Percentiles rank a stretch among this genome's conserved stretches.
Evolutionary conservation across 53 echinoderm and acorn worm genomes (phyloP).

Genomic region (Stichopus horrens): DNA sequence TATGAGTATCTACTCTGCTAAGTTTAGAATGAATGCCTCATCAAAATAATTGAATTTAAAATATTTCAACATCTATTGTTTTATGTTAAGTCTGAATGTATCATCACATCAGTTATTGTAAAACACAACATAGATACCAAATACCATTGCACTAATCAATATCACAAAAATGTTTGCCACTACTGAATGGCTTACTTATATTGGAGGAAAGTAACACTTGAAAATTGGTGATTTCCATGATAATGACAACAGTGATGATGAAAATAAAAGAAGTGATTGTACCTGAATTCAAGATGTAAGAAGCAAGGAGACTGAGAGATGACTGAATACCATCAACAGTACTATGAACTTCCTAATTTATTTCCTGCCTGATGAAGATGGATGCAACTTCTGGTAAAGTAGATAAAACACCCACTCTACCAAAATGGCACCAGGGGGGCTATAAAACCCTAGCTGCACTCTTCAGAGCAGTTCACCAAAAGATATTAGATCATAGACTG

Average conservation of each 20-base stretch:
- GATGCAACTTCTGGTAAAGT: background rate
- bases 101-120: too few species aligned
- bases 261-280: background rate
- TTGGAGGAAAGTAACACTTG: too few species aligned
- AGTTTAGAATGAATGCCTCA: too few species aligned
- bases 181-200: too few species aligned
- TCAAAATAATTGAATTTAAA: too few species aligned
- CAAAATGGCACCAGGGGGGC: slow-evolving; percentile 24
- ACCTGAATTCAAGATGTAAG: background rate
- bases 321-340: slow-evolving; percentile 24
- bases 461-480: background rate
- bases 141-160: too few species aligned
- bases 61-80: too few species aligned
- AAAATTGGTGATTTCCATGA: too few species aligned
- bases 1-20: too few species aligned
- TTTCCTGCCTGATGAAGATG: slow-evolving; percentile 9
- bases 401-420: slow-evolving; percentile 22
- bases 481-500: background rate
- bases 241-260: background rate
- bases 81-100: too few species aligned
- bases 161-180: too few species aligned
- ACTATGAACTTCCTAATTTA: slow-evolving; percentile 42
- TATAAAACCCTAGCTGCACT: background rate
- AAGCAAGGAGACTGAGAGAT: slow-evolving; percentile 32
- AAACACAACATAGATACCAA: too few species aligned